A percentile compares a stretch with the other conserved stretches of the same genome.
These are phyloP conservation scores for Alfaro cultratus DNA, from an alignment of 2,797 vertebrate species.

Conservation along the genomic window DNA sequence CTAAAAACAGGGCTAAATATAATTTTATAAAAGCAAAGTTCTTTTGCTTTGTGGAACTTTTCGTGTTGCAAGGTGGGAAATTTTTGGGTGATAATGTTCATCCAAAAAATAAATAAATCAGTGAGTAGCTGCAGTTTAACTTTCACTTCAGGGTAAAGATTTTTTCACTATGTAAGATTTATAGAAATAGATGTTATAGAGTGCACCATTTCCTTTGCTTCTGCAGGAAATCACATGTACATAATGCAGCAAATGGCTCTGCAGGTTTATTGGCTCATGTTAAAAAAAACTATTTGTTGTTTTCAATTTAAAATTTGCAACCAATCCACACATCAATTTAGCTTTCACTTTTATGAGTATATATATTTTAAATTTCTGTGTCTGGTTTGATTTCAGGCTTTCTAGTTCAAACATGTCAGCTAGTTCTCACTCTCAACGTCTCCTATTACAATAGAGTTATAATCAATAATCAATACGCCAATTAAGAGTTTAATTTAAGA, in stretches of 20 bases:
- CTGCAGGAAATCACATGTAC: slow-evolving; percentile 15
- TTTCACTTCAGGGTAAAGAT: slow-evolving; percentile 7
- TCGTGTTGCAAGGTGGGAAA: neutral
- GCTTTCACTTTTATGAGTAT: neutral
- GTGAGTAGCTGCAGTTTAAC: neutral
- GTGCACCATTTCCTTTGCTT: slow-evolving; percentile 17
- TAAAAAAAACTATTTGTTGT: neutral
- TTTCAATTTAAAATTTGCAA: neutral
- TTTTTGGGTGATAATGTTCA: slow-evolving; percentile 32
- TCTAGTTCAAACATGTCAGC: neutral
- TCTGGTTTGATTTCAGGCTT: neutral
- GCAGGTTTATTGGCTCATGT: neutral
- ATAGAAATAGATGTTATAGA: slow-evolving; percentile 5
- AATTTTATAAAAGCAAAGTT: slow-evolving; percentile 18
- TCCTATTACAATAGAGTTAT: neutral
- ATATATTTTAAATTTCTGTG: neutral
- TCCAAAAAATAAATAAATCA: neutral
- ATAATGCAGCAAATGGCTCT: neutral
- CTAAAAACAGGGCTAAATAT: slow-evolving; percentile 8
- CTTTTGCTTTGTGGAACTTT: slow-evolving; percentile 8
- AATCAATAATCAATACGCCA: neutral
- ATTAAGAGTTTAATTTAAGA: neutral
- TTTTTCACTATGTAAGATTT: slow-evolving; percentile 14
- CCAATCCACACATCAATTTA: neutral
- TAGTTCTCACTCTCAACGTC: neutral